A percentile compares a stretch with the other conserved stretches of the same genome.
Conservation (phyloP, 2,888 invertebrate genomes). For the Caenorhabditis sinica region DNA sequence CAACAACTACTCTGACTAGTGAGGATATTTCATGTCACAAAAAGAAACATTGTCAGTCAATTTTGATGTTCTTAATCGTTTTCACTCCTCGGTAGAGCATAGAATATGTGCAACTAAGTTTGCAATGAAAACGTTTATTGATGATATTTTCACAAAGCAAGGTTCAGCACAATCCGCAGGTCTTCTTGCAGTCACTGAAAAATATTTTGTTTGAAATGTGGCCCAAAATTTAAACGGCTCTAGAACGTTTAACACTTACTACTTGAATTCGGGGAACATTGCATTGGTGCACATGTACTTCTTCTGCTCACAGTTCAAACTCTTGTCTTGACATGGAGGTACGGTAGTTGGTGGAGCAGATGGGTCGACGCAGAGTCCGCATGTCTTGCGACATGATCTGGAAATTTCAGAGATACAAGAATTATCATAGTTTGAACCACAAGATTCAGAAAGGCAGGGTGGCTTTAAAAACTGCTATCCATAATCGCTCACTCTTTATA, state of each 20-base stretch:
- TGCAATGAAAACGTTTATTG: slow-evolving; percentile 7
- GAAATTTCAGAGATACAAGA: no score
- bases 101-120: no score
- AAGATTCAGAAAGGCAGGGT: no score
- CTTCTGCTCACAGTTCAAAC: slow-evolving; percentile 10
- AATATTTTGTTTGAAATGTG: no score
- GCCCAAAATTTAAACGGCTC: no score
- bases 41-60: slow-evolving; percentile 5
- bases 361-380: slow-evolving; percentile 40
- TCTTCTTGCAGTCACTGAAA: slow-evolving; percentile 33
- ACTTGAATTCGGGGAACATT: slow-evolving; percentile 27
- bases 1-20: no score
- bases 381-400: slow-evolving; percentile 30
- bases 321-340: slow-evolving; percentile 13
- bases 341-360: slow-evolving; percentile 12
- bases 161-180: slow-evolving; percentile 38
- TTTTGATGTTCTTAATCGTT: not conserved
- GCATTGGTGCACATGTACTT: slow-evolving; percentile 40
- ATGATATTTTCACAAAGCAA: not conserved
- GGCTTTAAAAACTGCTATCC: not conserved
- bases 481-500: slow-evolving; percentile 20
- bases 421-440: no score
- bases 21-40: no score
- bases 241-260: slow-evolving; percentile 21
- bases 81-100: no score